These are phyloP conservation scores for Melanostoma scalare DNA, from an alignment of 2,888 invertebrate genomes.

Conservation along the genomic window DNA sequence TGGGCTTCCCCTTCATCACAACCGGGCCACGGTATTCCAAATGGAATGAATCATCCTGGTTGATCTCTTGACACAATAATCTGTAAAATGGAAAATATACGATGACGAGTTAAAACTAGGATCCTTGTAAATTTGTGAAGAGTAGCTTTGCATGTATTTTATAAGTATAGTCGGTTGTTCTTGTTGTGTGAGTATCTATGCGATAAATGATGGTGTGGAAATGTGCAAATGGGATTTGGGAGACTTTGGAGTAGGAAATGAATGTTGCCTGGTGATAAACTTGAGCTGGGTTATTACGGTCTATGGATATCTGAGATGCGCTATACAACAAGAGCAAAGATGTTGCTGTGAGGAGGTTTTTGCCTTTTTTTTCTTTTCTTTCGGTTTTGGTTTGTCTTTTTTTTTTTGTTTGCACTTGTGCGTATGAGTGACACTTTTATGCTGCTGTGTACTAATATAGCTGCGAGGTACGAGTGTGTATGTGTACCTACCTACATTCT, in stretches of 20 bases:
- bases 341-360: neutral
- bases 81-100: conserved; percentile 83
- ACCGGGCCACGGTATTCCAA: conserved; percentile 94
- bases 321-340: conserved; percentile 1
- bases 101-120: conserved; percentile 59
- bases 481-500: neutral
- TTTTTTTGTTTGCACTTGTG: conserved; percentile 1
- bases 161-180: neutral
- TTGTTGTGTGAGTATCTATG: neutral
- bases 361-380: neutral
- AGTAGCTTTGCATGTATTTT: conserved; percentile 40
- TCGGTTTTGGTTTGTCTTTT: conserved; percentile 8
- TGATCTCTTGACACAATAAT: conserved; percentile 90
- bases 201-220: conserved; percentile 17
- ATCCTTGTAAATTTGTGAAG: conserved; percentile 42
- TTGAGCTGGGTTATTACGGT: conserved; percentile 50
- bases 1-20: conserved; percentile 95
- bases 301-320: conserved; percentile 2
- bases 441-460: neutral
- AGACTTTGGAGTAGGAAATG: conserved; percentile 65
- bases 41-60: conserved; percentile 91
- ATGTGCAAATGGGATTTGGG: conserved; percentile 65
- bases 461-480: neutral
- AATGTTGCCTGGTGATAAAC: conserved; percentile 67
- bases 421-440: conserved; percentile 44